Conservation (phyloP, 2,888 invertebrate species). For the Luperina testacea region DNA sequence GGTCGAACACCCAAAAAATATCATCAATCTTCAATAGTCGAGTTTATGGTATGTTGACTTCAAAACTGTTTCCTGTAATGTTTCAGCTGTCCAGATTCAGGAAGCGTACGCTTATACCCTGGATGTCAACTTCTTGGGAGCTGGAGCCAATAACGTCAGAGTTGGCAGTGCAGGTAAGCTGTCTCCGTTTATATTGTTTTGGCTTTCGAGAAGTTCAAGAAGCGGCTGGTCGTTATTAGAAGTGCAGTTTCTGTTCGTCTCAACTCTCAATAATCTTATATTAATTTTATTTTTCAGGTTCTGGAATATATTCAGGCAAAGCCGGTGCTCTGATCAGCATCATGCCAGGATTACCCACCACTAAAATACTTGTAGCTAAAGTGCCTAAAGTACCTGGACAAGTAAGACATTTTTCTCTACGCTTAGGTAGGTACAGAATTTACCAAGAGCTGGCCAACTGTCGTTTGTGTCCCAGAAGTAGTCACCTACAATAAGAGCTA, state of each 20-base stretch:
- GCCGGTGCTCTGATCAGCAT: conserved; percentile 85
- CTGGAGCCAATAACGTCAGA: conserved; percentile 92
- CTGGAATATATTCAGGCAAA: conserved; percentile 93
- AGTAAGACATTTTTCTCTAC: conserved; percentile 66
- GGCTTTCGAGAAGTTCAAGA: neutral
- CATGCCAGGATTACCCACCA: conserved; percentile 84
- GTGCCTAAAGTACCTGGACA: conserved; percentile 87
- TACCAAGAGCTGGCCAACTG: neutral
- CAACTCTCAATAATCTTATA: neutral
- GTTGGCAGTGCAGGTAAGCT: conserved; percentile 88
- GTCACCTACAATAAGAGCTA: neutral
- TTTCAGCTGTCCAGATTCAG: conserved; percentile 92
- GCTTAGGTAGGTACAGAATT: neutral
- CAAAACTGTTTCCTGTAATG: neutral
- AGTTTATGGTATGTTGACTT: neutral
- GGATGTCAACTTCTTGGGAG: conserved; percentile 92
- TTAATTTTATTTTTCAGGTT: conserved; percentile 86
- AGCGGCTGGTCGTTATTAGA: neutral
- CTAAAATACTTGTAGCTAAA: conserved; percentile 82
- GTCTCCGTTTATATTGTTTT: neutral
- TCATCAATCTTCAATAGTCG: too few relatives aligned
- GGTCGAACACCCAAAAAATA: too few relatives aligned
- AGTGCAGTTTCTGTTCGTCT: neutral
- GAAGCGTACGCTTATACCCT: conserved; percentile 92
- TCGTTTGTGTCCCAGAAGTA: neutral